Evolutionary conservation across 2,888 invertebrate species (phyloP), one percentile per base, ranked within the genome.

Genomic region (Chorisops tibialis): DNA sequence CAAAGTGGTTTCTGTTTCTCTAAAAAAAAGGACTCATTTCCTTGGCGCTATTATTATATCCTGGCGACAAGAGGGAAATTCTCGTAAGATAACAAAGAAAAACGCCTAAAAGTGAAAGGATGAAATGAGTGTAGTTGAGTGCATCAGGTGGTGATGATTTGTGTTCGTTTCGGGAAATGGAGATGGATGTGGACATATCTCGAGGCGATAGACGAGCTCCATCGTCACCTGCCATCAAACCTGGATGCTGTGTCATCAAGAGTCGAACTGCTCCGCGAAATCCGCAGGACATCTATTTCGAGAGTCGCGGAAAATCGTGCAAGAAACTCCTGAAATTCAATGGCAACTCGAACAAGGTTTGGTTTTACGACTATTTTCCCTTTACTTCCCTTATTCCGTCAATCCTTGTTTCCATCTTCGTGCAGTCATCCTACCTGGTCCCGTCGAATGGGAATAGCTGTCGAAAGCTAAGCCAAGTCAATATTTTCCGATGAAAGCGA

Each of bases 291-390:
- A 85, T 86, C 75, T 87, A 87, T 74, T 86, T 86, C 71, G 91
- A 91, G 78, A 89, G 87, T 70, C 83, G 89, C 66, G 91, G 91
- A 67, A 89, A 89, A 75, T 89, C 89, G 78, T 90, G 90, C 79
- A 86, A 87, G 73, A 91, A 90, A 78, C 81, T 91, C 68, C 84
- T 91, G 62, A 83, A 87, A 74, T 88, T 89, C 81, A 90, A 89
- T 79, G 90, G 91, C 69, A 87, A 86, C 74, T 88, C 90, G 54
- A 89, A 88, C 78, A 90, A 90, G 85, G 88, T 88, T 74, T 81
- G 78, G 73, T 64, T 30, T 30, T 30, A 1, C 2, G 9, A 30
- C 30, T 11, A 11, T 41, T 7, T 16, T 43, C 43, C 19, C 43
- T 16, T 9, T 16, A 16, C 43, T 16, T n/a, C n/a, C n/a, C n/a